Evolutionary conservation across 1,140 invertebrate genomes (phyloP).

Genomic region (Halyomorpha halys): DNA sequence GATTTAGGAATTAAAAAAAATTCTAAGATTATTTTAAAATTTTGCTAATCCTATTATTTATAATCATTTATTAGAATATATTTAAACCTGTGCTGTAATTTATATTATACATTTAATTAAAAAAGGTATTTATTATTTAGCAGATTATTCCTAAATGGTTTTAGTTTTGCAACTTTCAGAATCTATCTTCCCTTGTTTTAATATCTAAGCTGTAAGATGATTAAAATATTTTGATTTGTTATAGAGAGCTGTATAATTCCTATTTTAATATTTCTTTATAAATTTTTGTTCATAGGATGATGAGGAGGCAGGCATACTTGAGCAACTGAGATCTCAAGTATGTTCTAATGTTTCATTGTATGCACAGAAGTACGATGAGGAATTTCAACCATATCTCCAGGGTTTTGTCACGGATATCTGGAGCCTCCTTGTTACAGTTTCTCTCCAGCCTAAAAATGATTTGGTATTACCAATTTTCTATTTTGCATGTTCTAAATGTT

Average conservation of each 20-base stretch:
- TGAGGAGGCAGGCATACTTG: constrained; percentile 80
- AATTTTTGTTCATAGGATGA: constrained; percentile 49
- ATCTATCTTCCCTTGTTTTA: no score
- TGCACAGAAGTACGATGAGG: constrained; percentile 95
- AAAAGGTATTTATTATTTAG: no score
- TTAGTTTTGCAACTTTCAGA: no score
- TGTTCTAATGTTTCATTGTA: constrained; percentile 92
- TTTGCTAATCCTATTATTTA: no score
- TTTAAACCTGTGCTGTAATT: no score
- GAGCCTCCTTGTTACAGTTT: constrained; percentile 76
- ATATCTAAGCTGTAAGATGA: no score
- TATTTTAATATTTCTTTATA: constrained; percentile 1
- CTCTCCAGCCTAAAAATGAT: constrained; percentile 83
- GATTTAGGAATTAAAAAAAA: no score
- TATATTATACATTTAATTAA: no score
- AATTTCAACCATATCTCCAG: constrained; percentile 79
- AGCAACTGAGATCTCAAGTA: constrained; percentile 86
- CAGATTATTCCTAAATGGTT: no score
- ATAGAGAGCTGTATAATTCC: background rate
- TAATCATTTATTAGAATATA: no score
- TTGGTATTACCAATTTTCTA: constrained; percentile 45
- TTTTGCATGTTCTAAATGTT: no score
- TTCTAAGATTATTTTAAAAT: no score
- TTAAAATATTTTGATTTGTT: background rate
- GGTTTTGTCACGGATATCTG: constrained; percentile 88